A percentile compares a stretch with the other conserved stretches of the same genome.
Evolutionary conservation across 2,888 invertebrate genomes (phyloP).

Genomic region (Salpingus planirostris): DNA sequence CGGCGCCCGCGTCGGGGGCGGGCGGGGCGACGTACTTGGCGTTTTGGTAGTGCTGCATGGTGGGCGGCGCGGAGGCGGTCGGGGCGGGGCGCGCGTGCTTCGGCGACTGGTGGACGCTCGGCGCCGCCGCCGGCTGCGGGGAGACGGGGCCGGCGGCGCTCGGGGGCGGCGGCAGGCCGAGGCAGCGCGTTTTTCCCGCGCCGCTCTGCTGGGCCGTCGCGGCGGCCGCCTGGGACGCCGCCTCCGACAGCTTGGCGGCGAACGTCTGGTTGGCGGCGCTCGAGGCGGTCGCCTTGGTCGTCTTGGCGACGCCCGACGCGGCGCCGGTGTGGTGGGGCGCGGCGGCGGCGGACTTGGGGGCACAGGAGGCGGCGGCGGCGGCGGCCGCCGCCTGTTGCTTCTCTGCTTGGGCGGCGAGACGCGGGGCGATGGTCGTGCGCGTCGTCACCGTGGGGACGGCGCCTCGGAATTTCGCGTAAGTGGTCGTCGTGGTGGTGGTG

Average conservation of each 20-base stretch:
- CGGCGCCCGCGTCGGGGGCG: constrained; percentile 38
- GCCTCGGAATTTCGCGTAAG: constrained; percentile 27
- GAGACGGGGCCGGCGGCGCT: constrained; percentile 29
- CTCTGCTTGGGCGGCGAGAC: constrained; percentile 50
- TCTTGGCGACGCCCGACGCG: constrained; percentile 20
- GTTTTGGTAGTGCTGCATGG: constrained; percentile 36
- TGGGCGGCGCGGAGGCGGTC: constrained; percentile 39
- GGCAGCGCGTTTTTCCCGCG: constrained; percentile 5
- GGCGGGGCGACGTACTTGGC: constrained; percentile 35
- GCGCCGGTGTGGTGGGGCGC: constrained; percentile 3
- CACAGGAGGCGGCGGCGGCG: constrained; percentile 6
- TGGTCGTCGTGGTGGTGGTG: constrained; percentile 12
- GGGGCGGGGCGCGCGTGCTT: constrained; percentile 30
- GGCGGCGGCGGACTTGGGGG: constrained; percentile 19
- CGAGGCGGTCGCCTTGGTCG: constrained; percentile 43
- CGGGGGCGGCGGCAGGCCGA: constrained; percentile 20
- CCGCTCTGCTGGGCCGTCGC: background rate
- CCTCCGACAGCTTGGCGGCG: constrained; percentile 63
- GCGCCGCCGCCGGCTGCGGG: constrained; percentile 23
- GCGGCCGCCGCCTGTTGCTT: constrained; percentile 37
- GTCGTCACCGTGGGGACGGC: constrained; percentile 23
- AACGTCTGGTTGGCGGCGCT: constrained; percentile 57
- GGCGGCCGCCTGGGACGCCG: constrained; percentile 3
- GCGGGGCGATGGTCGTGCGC: constrained; percentile 39
- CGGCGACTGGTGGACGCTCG: constrained; percentile 31